phyloP scores from a whole-genome alignment of 2,113 vertebrate species.

The Coregonus clupeaformis region DNA sequence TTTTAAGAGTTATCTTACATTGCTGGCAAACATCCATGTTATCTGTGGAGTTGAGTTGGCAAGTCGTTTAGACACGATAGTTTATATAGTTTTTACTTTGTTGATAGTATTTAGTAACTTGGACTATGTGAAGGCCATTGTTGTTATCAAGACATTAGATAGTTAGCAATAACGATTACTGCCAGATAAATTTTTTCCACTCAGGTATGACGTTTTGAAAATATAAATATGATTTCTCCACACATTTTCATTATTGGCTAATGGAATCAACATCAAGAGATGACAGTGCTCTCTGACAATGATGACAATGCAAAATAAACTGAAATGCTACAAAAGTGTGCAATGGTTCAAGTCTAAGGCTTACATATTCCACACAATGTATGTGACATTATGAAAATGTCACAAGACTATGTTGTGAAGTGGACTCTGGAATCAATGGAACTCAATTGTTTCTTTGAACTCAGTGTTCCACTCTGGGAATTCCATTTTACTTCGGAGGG shows the following conservation, averaged over 20 bases:
- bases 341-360: neutral
- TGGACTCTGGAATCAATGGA: constrained; percentile 27
- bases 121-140: neutral
- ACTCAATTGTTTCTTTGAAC: constrained; percentile 3
- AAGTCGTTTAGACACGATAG: neutral
- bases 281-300: neutral
- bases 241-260: neutral
- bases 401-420: neutral
- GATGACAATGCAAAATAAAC: neutral
- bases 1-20: neutral
- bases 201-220: neutral
- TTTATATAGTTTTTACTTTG: no score
- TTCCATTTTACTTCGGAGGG: constrained; percentile 9
- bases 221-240: neutral
- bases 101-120: no score
- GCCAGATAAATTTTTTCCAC: neutral
- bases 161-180: neutral
- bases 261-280: neutral
- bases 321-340: neutral
- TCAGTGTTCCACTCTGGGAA: constrained; percentile 17
- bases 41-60: neutral
- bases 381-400: constrained; percentile 41
- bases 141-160: neutral
- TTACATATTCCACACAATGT: constrained; percentile 10
- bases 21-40: neutral